Evolutionary conservation across 1,140 invertebrate genomes (phyloP).

Genomic region (Eriosoma lanigerum): DNA sequence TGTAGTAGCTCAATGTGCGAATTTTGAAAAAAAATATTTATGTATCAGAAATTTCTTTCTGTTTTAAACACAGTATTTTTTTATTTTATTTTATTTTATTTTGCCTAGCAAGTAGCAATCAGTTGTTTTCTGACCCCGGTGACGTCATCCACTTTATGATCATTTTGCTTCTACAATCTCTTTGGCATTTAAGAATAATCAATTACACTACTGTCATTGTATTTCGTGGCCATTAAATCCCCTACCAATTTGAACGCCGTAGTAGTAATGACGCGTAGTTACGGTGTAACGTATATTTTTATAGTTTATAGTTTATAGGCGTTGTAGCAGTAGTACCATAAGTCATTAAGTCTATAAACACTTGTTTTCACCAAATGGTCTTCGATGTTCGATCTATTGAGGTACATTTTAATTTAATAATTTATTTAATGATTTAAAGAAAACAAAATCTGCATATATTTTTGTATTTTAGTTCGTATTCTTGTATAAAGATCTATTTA

Average conservation of each 20-base stretch:
- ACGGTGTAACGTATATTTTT: no score
- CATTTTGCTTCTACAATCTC: conserved; percentile 23
- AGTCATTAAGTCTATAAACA: no score
- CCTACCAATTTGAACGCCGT: neutral
- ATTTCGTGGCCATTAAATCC: neutral
- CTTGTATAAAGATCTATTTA: no score
- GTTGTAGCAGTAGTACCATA: no score
- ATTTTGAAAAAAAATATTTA: conserved; percentile 21
- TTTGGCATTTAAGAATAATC: conserved; percentile 17
- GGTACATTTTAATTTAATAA: no score
- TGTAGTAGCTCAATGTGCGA: neutral
- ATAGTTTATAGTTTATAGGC: no score
- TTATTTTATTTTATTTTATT: conserved; percentile 47
- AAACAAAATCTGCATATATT: no score
- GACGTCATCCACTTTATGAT: conserved; percentile 46
- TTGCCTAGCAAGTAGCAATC: conserved; percentile 48
- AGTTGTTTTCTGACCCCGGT: conserved; percentile 49
- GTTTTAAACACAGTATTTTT: conserved; percentile 15
- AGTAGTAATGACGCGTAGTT: no score
- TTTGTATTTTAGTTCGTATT: no score
- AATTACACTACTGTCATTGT: neutral
- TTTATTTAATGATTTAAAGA: no score
- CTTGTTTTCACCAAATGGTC: no score
- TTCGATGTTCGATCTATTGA: no score
- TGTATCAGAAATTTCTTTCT: conserved; percentile 1